These are phyloP conservation scores for Lichenostomus cassidix DNA, from an alignment of 2,113 vertebrate species.

Conservation along the genomic window DNA sequence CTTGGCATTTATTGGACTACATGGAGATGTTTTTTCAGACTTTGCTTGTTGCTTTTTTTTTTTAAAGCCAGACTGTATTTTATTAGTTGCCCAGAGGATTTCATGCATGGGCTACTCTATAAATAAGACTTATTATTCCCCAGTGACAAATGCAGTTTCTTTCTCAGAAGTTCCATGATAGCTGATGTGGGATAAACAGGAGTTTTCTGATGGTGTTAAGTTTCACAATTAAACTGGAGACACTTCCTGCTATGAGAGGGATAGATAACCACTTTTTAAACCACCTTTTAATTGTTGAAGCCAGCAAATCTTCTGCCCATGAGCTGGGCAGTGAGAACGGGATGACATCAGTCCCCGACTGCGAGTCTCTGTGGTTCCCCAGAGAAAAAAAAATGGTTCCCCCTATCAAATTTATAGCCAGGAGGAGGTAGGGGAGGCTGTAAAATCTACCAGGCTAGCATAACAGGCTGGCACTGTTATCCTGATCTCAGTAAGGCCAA, in stretches of 20 bases:
- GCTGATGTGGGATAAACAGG: slow-evolving; percentile 7
- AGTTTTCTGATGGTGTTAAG: slow-evolving; percentile 8
- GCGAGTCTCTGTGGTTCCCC: background rate
- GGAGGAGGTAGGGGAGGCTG: background rate
- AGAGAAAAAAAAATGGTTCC: background rate
- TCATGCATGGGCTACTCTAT: slow-evolving; percentile 25
- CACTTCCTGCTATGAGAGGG: background rate
- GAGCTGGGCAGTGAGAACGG: background rate
- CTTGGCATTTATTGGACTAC: slow-evolving; percentile 35
- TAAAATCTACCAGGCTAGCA: background rate
- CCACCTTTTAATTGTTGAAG: background rate
- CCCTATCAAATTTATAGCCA: background rate
- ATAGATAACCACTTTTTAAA: background rate
- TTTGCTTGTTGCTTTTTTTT: background rate
- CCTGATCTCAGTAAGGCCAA: background rate
- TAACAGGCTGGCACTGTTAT: background rate
- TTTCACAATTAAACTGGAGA: slow-evolving; percentile 36
- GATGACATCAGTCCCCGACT: background rate
- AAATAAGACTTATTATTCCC: slow-evolving; percentile 50
- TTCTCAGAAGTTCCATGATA: slow-evolving; percentile 30
- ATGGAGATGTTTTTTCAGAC: background rate
- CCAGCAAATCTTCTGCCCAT: background rate
- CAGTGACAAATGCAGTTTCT: background rate
- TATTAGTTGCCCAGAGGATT: slow-evolving; percentile 39
- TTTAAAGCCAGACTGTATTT: background rate